Base-by-base conservation (phyloP, 2,113 vertebrate genomes). In the Saguinus midas region DNA sequence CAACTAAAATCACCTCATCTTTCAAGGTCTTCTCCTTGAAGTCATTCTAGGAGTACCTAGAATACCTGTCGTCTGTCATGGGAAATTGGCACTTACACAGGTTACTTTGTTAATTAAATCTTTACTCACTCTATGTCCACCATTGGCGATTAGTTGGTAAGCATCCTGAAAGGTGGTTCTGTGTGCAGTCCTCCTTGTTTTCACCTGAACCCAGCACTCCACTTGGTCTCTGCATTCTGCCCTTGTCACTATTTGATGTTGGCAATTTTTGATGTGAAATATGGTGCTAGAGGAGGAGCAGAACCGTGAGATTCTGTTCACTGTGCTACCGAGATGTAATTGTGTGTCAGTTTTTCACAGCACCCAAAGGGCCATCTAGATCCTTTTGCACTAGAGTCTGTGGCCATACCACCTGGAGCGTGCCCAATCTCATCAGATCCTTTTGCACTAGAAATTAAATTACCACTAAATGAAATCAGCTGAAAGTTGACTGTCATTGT, bases 381-480 rank as follows among this genome's bases (percentile, higher is more conserved):
- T 90, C 10, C 8, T 96, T 95, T 92, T 90, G 40, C 29, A 80
- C 66, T 92, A 50, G 72, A 94, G 27, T 64, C 27, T 64, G 6
- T 0, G 2, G 61, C 61, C 27, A 64, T 29, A 64, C 61, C 61
- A 29, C 27, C 61, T 1, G 27, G 61, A 64, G 29, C 0, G 0
- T 6, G 12, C 27, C 61, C 1, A 12, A 64, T 64, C 27, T 64
- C 61, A 64, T 64, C 23, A 90, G 52, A 92, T 90, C 8, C 10
- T 95, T 94, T 92, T 87, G 35, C 29, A 70, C 73, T 92, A 64
- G 64, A 94, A 95, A 90, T 84, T 92, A 61, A 92, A 94, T 35
- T 76, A 94, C 79, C 90, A 90, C 75, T 96, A 75, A 96, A 18
- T 78, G 48, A 94, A 96, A 87, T 94, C 86, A 87, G 21, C 72